These are phyloP conservation scores for Rutpela maculata DNA, from an alignment of 2,888 invertebrate species.

Conservation along the genomic window DNA sequence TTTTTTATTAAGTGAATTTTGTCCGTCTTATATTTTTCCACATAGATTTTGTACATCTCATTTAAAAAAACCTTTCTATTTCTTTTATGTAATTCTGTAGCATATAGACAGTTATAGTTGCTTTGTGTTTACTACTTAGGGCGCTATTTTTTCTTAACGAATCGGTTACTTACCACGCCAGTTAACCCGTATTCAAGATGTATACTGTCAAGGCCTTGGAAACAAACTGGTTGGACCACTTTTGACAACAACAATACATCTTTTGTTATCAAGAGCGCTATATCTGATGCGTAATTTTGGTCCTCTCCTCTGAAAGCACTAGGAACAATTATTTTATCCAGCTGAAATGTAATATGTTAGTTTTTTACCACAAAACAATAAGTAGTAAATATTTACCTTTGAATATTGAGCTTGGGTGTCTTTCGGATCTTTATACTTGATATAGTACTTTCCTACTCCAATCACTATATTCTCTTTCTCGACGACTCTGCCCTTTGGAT, in stretches of 20 bases:
- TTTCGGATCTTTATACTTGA: slow-evolving; percentile 58
- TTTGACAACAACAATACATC: slow-evolving; percentile 62
- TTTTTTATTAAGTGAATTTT: too few relatives aligned
- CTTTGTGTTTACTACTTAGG: too few relatives aligned
- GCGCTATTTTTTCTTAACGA: too few relatives aligned
- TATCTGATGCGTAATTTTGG: slow-evolving; percentile 65
- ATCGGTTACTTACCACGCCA: slow-evolving; percentile 60
- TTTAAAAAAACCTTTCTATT: too few relatives aligned
- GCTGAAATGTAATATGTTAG: slow-evolving; percentile 48
- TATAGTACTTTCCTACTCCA: slow-evolving; percentile 68
- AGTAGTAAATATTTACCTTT: slow-evolving; percentile 53
- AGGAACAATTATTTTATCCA: slow-evolving; percentile 56
- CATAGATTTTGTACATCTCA: too few relatives aligned
- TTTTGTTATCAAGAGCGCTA: slow-evolving; percentile 68
- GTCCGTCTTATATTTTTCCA: too few relatives aligned
- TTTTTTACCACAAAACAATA: background rate
- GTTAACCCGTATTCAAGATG: slow-evolving; percentile 26
- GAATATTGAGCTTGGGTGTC: slow-evolving; percentile 64
- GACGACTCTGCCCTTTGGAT: slow-evolving; percentile 45
- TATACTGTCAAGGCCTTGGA: slow-evolving; percentile 50
- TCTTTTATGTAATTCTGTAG: too few relatives aligned
- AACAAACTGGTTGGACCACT: slow-evolving; percentile 70
- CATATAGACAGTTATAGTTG: too few relatives aligned
- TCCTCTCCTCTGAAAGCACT: slow-evolving; percentile 58
- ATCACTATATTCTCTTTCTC: slow-evolving; percentile 53